Evolutionary conservation across 2,888 invertebrate genomes (phyloP).

Genomic region (Tinea trinotella): DNA sequence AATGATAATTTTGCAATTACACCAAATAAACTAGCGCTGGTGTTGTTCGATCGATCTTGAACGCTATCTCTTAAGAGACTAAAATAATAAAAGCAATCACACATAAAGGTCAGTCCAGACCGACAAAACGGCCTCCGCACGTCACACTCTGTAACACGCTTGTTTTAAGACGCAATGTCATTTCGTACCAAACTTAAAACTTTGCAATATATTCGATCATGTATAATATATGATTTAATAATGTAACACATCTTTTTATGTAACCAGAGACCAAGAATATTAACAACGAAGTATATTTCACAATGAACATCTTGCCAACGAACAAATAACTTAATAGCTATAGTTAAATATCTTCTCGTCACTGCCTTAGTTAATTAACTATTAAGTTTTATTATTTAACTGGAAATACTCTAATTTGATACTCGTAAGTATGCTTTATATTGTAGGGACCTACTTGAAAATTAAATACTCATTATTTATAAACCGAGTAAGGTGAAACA

Average conservation of each 20-base stretch:
- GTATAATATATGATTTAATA: not conserved
- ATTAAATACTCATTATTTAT: slow-evolving; percentile 61
- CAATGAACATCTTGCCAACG: slow-evolving; percentile 11
- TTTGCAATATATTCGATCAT: slow-evolving; percentile 20
- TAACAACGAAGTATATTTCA: slow-evolving; percentile 11
- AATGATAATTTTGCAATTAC: slow-evolving; percentile 13
- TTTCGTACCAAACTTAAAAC: not conserved
- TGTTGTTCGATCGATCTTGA: slow-evolving; percentile 15
- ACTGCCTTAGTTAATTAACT: slow-evolving; percentile 13
- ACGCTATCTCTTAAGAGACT: slow-evolving; percentile 13
- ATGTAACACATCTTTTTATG: not conserved
- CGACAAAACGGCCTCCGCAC: slow-evolving; percentile 37
- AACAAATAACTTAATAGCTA: not conserved
- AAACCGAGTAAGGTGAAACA: slow-evolving; percentile 31
- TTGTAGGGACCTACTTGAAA: slow-evolving; percentile 33
- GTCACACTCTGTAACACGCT: slow-evolving; percentile 27
- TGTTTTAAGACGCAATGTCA: slow-evolving; percentile 23
- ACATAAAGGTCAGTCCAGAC: slow-evolving; percentile 36
- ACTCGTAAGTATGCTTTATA: not conserved
- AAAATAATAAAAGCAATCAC: slow-evolving; percentile 28
- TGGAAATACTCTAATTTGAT: not conserved
- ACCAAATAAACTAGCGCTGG: not conserved
- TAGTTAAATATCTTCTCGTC: not conserved
- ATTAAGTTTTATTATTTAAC: not conserved
- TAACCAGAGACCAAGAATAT: not conserved